These are phyloP conservation scores for Amiota communis DNA, from an alignment of 2,888 invertebrate genomes.

Conservation along the genomic window DNA sequence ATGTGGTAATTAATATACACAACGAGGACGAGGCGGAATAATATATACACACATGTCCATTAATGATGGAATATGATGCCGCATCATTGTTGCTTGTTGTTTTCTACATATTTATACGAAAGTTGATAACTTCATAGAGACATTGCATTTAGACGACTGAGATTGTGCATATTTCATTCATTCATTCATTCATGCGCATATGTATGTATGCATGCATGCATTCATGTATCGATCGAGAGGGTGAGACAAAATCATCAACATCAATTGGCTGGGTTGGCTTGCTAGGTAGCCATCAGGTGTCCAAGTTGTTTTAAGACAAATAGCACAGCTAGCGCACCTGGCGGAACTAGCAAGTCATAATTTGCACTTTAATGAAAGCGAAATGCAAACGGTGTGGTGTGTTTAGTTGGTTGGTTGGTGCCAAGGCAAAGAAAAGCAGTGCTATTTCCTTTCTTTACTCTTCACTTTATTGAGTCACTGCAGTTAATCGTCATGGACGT, in stretches of 20 bases:
- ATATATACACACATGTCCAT: conserved; percentile 24
- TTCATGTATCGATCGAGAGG: not conserved
- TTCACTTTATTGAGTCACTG: conserved; percentile 57
- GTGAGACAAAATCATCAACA: conserved; percentile 7
- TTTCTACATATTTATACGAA: too few species aligned
- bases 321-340: conserved; percentile 63
- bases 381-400: conserved; percentile 36
- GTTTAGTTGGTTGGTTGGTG: conserved; percentile 32
- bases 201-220: not conserved
- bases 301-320: conserved; percentile 57
- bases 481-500: conserved; percentile 59
- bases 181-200: not conserved
- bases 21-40: conserved; percentile 44
- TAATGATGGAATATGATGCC: conserved; percentile 47
- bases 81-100: conserved; percentile 35
- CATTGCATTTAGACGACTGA: conserved; percentile 25
- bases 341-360: conserved; percentile 71
- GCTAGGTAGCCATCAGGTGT: conserved; percentile 22
- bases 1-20: conserved; percentile 61
- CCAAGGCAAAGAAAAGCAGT: not conserved
- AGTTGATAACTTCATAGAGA: conserved; percentile 60
- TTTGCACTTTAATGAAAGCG: conserved; percentile 71
- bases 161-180: conserved; percentile 15
- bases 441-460: not conserved
- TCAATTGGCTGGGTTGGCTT: conserved; percentile 22